phyloP scores from a whole-genome alignment of 2,888 invertebrate genomes.

The Plebejus anna region DNA sequence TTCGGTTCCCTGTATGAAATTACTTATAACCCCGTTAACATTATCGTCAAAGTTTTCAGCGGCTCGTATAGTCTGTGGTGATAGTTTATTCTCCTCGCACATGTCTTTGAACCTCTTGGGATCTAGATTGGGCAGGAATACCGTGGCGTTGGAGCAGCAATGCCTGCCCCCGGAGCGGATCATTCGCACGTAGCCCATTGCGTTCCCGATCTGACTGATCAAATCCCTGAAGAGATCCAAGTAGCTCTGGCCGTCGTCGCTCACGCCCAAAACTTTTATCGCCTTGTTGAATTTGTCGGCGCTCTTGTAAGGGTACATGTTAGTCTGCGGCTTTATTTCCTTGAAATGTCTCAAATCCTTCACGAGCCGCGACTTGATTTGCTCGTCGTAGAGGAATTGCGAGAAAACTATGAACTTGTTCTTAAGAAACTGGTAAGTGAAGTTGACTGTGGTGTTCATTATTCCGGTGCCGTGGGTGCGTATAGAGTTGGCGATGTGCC shows the following conservation, averaged over 20 bases:
- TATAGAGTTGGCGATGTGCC: slow-evolving; percentile 97
- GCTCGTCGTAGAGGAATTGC: slow-evolving; percentile 98
- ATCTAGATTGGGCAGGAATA: slow-evolving; percentile 91
- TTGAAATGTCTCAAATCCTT: slow-evolving; percentile 92
- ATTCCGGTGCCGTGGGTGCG: slow-evolving; percentile 98
- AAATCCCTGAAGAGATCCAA: slow-evolving; percentile 95
- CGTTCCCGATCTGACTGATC: slow-evolving; percentile 97
- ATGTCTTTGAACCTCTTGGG: slow-evolving; percentile 81
- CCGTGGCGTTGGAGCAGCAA: slow-evolving; percentile 93
- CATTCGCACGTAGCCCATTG: slow-evolving; percentile 96
- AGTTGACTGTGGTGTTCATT: slow-evolving; percentile 96
- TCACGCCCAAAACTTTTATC: slow-evolving; percentile 91
- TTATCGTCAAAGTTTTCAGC: slow-evolving; percentile 88
- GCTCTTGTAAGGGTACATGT: slow-evolving; percentile 91
- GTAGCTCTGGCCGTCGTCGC: slow-evolving; percentile 90
- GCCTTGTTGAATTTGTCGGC: slow-evolving; percentile 96
- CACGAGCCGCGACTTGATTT: slow-evolving; percentile 95
- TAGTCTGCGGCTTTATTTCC: slow-evolving; percentile 83
- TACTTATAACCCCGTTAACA: slow-evolving; percentile 87
- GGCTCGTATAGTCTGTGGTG: slow-evolving; percentile 81
- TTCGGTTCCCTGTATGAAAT: slow-evolving; percentile 93
- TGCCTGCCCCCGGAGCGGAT: slow-evolving; percentile 96
- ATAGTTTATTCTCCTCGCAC: slow-evolving; percentile 80
- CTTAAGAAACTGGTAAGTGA: slow-evolving; percentile 95
- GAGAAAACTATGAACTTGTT: slow-evolving; percentile 97